Conservation (phyloP, 2,888 invertebrate genomes). For the Pinctada fucata region DNA sequence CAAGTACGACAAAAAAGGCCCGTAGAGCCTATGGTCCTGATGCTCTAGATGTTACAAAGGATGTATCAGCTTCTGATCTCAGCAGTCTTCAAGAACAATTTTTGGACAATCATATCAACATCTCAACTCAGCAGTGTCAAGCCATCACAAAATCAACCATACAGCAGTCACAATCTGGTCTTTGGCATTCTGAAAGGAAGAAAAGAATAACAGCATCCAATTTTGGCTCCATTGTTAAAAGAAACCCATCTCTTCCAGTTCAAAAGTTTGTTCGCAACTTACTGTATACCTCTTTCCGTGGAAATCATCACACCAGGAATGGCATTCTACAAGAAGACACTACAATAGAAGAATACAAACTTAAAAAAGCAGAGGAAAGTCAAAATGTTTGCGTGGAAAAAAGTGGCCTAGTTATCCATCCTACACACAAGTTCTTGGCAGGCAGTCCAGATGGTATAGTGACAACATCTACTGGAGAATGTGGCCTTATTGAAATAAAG, state of each 20-base stretch:
- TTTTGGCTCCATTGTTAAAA: conserved; percentile 34
- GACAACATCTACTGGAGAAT: not conserved
- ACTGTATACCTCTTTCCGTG: not conserved
- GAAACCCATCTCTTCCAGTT: conserved; percentile 9
- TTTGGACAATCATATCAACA: conserved; percentile 10
- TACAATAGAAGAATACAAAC: conserved; percentile 9
- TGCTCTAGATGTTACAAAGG: not conserved
- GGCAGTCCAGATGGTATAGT: conserved; percentile 19
- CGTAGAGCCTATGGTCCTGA: conserved; percentile 15
- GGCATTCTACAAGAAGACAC: conserved; percentile 13
- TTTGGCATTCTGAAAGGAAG: conserved; percentile 26
- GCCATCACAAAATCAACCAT: conserved; percentile 2
- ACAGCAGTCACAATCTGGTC: conserved; percentile 17
- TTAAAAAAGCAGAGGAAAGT: conserved; percentile 4
- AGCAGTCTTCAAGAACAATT: not conserved
- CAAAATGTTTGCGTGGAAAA: not conserved
- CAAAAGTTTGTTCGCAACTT: not conserved
- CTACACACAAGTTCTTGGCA: not conserved
- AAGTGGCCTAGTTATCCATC: conserved; percentile 2
- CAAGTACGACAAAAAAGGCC: conserved; percentile 5
- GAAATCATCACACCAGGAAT: conserved; percentile 6
- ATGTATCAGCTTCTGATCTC: not conserved
- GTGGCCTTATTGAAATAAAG: conserved; percentile 26
- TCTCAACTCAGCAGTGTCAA: not conserved
- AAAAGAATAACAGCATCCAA: conserved; percentile 38